phyloP scores from a whole-genome alignment of 2,113 vertebrate species.

The Upupa epops region DNA sequence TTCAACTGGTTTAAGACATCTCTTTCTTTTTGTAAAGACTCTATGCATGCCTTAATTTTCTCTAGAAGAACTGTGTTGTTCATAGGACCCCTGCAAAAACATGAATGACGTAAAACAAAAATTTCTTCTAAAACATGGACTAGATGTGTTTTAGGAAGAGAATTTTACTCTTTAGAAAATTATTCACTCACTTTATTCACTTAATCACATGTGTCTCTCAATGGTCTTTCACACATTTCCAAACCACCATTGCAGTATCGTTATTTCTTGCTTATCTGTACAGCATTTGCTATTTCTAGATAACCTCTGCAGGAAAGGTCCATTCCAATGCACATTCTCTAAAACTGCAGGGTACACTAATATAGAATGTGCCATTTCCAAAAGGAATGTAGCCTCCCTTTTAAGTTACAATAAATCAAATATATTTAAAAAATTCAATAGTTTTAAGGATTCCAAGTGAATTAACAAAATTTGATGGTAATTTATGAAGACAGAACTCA shows the following conservation, averaged over 20 bases:
- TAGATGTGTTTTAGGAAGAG: not conserved
- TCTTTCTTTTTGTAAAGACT: slow-evolving; percentile 75
- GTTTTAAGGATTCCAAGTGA: not conserved
- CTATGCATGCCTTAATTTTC: slow-evolving; percentile 75
- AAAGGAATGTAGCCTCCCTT: not conserved
- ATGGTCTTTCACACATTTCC: not conserved
- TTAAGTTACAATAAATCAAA: not conserved
- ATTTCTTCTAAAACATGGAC: not conserved
- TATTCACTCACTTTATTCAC: not conserved
- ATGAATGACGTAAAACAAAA: not conserved
- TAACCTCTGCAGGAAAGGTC: not conserved
- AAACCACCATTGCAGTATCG: not conserved
- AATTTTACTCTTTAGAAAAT: not conserved
- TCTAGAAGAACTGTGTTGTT: slow-evolving; percentile 77
- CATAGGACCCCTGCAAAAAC: slow-evolving; percentile 73
- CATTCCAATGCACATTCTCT: not conserved
- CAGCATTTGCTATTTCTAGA: not conserved
- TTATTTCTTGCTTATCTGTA: not conserved
- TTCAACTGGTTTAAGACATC: slow-evolving; percentile 75
- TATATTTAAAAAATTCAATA: not conserved
- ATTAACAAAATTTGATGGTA: not conserved
- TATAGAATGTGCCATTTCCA: not conserved
- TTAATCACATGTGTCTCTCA: not conserved
- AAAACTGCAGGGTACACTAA: not conserved
- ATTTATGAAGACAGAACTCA: not conserved